Percentiles rank a stretch among this genome's conserved stretches.
Evolutionary conservation across 2,797 vertebrate species (phyloP).

Genomic region (Chaetodon trifasciatus): DNA sequence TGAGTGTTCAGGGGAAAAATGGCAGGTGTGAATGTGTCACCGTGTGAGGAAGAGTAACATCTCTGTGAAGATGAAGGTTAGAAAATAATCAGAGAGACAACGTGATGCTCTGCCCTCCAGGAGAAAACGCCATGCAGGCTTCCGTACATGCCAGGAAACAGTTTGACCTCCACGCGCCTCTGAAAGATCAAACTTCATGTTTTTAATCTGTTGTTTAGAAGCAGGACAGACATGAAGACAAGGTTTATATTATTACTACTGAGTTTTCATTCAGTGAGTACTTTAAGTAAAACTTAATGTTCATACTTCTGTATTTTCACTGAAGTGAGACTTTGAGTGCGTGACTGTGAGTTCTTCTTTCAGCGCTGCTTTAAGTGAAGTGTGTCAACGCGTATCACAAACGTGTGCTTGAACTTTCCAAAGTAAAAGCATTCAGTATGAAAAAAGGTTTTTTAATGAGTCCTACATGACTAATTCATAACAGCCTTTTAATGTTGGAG

Average conservation of each 20-base stretch:
- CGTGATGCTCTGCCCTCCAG: too few species aligned
- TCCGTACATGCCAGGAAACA: too few species aligned
- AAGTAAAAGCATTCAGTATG: neutral
- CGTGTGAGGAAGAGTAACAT: neutral
- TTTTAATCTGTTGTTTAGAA: too few species aligned
- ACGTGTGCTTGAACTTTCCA: neutral
- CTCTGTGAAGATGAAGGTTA: neutral
- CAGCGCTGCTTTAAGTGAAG: neutral
- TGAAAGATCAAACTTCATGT: too few species aligned
- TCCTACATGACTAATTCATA: neutral
- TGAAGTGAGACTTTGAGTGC: neutral
- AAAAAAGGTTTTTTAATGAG: neutral
- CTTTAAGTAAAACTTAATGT: too few species aligned
- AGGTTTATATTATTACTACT: too few species aligned
- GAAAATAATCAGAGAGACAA: neutral
- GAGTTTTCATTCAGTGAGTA: too few species aligned
- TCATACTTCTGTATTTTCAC: too few species aligned
- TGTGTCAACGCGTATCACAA: neutral
- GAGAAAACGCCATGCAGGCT: too few species aligned
- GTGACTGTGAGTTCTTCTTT: neutral
- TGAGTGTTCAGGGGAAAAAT: neutral
- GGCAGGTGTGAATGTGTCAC: neutral
- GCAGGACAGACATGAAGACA: too few species aligned
- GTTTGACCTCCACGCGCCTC: too few species aligned
- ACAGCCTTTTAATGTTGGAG: slow-evolving; percentile 6